Conservation (phyloP, 2,888 invertebrate genomes). For the Ephialtes manifestator region DNA sequence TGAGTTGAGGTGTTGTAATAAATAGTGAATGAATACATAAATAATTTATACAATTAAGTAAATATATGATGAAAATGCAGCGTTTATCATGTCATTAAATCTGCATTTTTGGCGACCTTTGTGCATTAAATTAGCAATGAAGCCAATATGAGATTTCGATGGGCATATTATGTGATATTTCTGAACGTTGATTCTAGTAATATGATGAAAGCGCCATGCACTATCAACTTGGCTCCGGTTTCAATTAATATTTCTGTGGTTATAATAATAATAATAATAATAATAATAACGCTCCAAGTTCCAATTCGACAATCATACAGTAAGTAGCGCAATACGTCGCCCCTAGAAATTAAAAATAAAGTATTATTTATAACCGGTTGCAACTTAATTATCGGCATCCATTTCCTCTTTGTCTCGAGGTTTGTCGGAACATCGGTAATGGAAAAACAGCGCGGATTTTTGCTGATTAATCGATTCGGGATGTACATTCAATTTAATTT, state of each 20-base stretch:
- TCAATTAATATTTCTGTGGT: slow-evolving; percentile 15
- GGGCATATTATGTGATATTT: background rate
- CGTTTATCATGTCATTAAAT: background rate
- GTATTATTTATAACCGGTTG: too few relatives aligned
- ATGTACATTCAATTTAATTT: background rate
- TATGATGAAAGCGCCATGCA: background rate
- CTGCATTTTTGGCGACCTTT: slow-evolving; percentile 22
- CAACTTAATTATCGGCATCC: background rate
- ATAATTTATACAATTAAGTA: background rate
- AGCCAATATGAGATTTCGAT: background rate
- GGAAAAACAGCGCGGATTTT: background rate
- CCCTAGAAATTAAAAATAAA: too few relatives aligned
- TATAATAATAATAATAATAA: slow-evolving; percentile 16
- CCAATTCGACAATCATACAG: too few relatives aligned
- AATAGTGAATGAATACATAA: background rate
- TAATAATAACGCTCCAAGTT: background rate
- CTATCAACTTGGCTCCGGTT: background rate
- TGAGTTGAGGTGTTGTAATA: too few relatives aligned
- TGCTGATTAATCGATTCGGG: slow-evolving; percentile 20
- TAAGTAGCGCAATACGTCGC: too few relatives aligned
- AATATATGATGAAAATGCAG: background rate
- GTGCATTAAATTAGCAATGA: slow-evolving; percentile 11
- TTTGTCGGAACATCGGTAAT: background rate
- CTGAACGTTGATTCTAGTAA: background rate
- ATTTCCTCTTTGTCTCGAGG: background rate